Evolutionary conservation across 37 sponge, comb jelly and placozoan genomes (phyloP).

Genomic region (Eunapius fragilis): DNA sequence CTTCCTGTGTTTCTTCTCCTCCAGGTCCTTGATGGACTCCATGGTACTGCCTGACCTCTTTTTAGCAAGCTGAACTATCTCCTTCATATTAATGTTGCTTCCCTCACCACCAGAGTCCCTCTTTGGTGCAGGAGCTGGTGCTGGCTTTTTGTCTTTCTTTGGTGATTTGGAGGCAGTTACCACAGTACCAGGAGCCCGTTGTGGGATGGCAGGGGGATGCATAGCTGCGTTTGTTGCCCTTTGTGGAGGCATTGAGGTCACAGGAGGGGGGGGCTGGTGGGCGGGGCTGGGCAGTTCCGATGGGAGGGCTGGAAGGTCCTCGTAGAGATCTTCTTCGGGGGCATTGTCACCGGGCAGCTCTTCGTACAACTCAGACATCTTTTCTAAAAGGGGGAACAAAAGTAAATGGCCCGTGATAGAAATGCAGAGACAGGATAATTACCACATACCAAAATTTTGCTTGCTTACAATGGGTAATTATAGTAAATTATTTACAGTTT

Average conservation of each 20-base stretch:
- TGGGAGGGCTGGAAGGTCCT: slow-evolving; percentile 39
- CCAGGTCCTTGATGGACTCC: slow-evolving; percentile 37
- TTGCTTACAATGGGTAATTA: no score
- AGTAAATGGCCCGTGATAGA: no score
- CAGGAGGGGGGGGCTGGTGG: neutral
- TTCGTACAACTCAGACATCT: slow-evolving; percentile 57
- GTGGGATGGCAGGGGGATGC: slow-evolving; percentile 31
- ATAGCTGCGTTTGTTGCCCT: neutral
- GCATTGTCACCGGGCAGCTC: slow-evolving; percentile 28
- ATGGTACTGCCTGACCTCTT: neutral
- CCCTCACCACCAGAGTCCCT: neutral
- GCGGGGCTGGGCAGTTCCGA: neutral
- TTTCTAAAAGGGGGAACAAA: no score
- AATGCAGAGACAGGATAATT: no score
- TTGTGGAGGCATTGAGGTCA: neutral
- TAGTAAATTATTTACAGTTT: no score
- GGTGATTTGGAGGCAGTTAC: neutral
- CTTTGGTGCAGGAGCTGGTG: neutral
- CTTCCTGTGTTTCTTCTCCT: slow-evolving; percentile 24
- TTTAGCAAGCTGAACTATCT: slow-evolving; percentile 39
- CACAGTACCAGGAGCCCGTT: slow-evolving; percentile 27
- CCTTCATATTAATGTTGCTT: slow-evolving; percentile 50
- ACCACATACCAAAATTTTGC: no score
- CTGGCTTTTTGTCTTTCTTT: neutral
- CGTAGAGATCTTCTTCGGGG: slow-evolving; percentile 47